Evolutionary conservation across 2,888 invertebrate genomes (phyloP).

Genomic region (Calameuta idolon): DNA sequence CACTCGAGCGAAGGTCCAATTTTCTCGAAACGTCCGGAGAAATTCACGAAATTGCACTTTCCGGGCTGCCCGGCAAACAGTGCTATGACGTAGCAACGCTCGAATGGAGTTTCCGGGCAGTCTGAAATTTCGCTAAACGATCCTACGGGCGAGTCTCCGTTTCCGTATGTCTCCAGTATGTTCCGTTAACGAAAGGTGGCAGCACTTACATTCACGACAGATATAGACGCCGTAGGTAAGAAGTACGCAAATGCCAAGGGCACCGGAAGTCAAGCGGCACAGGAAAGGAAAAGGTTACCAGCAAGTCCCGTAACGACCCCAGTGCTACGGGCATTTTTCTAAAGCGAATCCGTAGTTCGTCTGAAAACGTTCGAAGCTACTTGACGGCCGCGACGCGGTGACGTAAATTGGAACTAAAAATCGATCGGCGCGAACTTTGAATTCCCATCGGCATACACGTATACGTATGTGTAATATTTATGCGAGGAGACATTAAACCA

Average conservation of each 20-base stretch:
- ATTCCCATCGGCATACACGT: too few species aligned
- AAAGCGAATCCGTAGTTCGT: neutral
- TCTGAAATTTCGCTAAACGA: too few species aligned
- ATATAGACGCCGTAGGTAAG: conserved; percentile 10
- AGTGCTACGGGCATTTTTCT: neutral
- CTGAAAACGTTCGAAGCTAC: neutral
- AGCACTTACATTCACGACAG: too few species aligned
- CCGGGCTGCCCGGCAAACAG: too few species aligned
- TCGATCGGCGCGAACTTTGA: too few species aligned
- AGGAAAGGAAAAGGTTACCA: conserved; percentile 7
- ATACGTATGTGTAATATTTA: too few species aligned
- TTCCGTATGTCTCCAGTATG: too few species aligned
- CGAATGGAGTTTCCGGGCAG: too few species aligned
- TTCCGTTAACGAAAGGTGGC: too few species aligned
- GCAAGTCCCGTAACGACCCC: neutral
- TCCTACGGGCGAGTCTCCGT: too few species aligned
- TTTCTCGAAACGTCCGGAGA: neutral
- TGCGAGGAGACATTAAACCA: neutral
- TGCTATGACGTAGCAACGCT: too few species aligned
- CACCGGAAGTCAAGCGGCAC: conserved; percentile 18
- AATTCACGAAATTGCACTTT: neutral
- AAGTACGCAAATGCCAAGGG: conserved; percentile 26
- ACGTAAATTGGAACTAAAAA: neutral
- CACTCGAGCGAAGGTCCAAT: neutral
- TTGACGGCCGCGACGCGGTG: neutral